Evolutionary conservation across 2,888 invertebrate genomes (phyloP).

Genomic region (Geophilus truncorum): DNA sequence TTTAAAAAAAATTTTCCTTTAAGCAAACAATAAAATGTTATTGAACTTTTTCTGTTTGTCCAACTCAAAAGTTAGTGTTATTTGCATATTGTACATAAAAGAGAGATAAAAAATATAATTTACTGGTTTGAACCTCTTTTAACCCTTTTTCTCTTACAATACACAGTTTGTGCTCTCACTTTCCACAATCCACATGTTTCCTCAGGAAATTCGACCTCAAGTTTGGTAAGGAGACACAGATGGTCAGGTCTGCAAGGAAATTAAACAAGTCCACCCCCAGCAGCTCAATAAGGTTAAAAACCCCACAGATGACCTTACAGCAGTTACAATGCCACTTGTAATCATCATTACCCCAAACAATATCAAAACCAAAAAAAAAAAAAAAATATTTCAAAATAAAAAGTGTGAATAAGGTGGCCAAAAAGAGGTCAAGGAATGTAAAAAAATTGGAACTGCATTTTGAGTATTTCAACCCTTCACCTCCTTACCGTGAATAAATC

Average conservation of each 20-base stretch:
- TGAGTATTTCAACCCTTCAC: neutral
- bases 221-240: neutral
- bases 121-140: too few relatives aligned
- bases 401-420: neutral
- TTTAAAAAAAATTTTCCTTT: too few relatives aligned
- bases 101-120: neutral
- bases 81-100: too few relatives aligned
- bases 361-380: neutral
- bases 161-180: neutral
- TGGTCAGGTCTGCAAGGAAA: neutral
- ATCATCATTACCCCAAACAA: neutral
- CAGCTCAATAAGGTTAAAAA: neutral
- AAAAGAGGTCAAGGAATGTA: slow-evolving; percentile 2
- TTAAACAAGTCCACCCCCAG: neutral
- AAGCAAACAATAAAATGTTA: neutral
- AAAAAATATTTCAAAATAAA: neutral
- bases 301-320: neutral
- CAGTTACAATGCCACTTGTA: neutral
- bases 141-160: too few relatives aligned
- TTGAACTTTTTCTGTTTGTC: neutral
- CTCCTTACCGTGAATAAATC: slow-evolving; percentile 6
- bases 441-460: neutral
- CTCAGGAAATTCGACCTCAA: neutral
- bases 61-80: too few relatives aligned
- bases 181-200: neutral